A percentile compares a stretch with the other conserved stretches of the same genome.
Conservation (phyloP, 1,140 invertebrate genomes). For the Zaprionus ornatus region DNA sequence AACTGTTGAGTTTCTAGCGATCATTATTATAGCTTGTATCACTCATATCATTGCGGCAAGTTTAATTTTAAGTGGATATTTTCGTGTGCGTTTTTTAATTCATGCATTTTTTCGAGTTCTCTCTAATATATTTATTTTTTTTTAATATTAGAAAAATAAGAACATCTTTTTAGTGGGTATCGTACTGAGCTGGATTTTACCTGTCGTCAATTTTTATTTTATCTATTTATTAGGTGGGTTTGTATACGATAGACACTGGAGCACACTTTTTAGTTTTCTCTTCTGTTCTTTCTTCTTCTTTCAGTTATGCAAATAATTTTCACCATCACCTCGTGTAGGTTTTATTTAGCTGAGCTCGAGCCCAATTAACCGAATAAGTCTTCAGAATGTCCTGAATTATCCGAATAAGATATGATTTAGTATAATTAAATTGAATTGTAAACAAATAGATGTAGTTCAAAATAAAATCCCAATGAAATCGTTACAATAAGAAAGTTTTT, state of each 20-base stretch:
- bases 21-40: neutral
- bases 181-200: neutral
- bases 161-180: neutral
- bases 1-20: neutral
- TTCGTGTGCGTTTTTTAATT: neutral
- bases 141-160: neutral
- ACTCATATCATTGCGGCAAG: neutral
- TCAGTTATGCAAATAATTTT: neutral
- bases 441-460: no score
- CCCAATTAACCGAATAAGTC: no score
- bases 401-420: no score
- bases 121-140: neutral
- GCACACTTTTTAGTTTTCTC: neutral
- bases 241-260: neutral
- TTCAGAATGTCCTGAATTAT: no score
- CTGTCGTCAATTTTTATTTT: neutral
- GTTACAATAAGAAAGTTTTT: no score
- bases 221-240: neutral
- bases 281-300: neutral
- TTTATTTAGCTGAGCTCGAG: neutral
- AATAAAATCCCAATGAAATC: no score
- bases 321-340: neutral
- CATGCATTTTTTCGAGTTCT: neutral
- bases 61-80: neutral
- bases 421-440: no score